Conservation (phyloP, 2,797 vertebrate species). For the Danio jaintianensis region DNA sequence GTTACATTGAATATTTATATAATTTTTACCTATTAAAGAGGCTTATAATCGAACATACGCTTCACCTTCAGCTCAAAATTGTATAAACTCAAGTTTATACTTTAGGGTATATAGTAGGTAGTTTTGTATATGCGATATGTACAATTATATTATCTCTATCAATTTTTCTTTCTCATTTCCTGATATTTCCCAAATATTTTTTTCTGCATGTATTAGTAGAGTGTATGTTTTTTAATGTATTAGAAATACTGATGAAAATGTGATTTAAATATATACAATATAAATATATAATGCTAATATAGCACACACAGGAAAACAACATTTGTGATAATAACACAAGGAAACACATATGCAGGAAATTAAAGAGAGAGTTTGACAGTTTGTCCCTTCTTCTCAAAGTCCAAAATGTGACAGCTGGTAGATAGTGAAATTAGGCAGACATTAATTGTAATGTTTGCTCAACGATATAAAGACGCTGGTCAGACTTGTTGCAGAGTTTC, state of each 20-base stretch:
- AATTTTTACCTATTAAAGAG: background rate
- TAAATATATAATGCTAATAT: too few species aligned
- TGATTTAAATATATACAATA: too few species aligned
- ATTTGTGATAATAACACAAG: too few species aligned
- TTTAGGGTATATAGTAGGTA: too few species aligned
- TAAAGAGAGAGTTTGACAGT: background rate
- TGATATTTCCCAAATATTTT: too few species aligned
- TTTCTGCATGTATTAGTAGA: too few species aligned
- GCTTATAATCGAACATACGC: background rate
- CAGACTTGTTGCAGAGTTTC: background rate
- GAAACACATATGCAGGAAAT: background rate
- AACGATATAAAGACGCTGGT: background rate
- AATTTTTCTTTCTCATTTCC: too few species aligned
- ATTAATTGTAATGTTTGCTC: constrained; percentile 7
- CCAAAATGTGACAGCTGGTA: constrained; percentile 4
- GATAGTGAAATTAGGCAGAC: constrained; percentile 26
- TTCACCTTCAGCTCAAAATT: background rate
- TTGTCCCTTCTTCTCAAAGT: background rate
- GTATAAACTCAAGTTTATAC: background rate
- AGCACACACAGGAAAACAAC: too few species aligned
- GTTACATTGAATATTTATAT: background rate
- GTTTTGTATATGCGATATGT: too few species aligned
- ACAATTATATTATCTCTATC: too few species aligned
- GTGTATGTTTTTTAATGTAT: too few species aligned
- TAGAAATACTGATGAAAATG: too few species aligned